Evolutionary conservation across 1,140 invertebrate genomes (phyloP), one percentile per base, ranked within the genome.

Genomic region (Halictus rubicundus): DNA sequence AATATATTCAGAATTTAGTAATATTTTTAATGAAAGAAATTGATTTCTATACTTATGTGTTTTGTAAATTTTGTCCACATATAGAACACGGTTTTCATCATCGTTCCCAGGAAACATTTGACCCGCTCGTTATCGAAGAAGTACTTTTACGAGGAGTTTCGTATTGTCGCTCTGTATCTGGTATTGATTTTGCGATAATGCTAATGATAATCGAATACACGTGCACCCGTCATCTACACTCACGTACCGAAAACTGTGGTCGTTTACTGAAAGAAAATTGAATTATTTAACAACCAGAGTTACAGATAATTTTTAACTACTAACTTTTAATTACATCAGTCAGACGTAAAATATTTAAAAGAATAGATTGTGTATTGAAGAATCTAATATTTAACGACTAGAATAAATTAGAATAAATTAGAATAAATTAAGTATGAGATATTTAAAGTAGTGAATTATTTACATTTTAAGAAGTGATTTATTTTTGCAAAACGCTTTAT

Each of bases 201-300:
- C 32, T 61, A 70, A 77, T 70, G 61, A 37, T 25, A 52, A 69
- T 63, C 42, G 57, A 70, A 42, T 52, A 27, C 21, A n/a, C 21
- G 42, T 25, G 8, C 32, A 42, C 27, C 19, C 52, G n/a, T 14
- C 39, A 39, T 76, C 66, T 46, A 21, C 64, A 46, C 37, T 42
- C 7, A 37, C n/a, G 2, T 74, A 52, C 32, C 9, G 39, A 64
- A 64, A 21, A n/a, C n/a, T n/a, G n/a, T n/a, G n/a, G n/a, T n/a
- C n/a, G n/a, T n/a, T n/a, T n/a, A n/a, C n/a, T n/a, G n/a, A n/a
- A n/a, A n/a, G n/a, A n/a, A n/a, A n/a, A n/a, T n/a, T n/a, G n/a
- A n/a, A n/a, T n/a, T n/a, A n/a, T n/a, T n/a, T n/a, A n/a, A n/a
- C n/a, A n/a, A n/a, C n/a, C n/a, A n/a, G n/a, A n/a, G n/a, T n/a